Percentiles rank a stretch among this genome's conserved stretches.
phyloP scores from a whole-genome alignment of 2,113 vertebrate species.

The Gopherus flavomarginatus region DNA sequence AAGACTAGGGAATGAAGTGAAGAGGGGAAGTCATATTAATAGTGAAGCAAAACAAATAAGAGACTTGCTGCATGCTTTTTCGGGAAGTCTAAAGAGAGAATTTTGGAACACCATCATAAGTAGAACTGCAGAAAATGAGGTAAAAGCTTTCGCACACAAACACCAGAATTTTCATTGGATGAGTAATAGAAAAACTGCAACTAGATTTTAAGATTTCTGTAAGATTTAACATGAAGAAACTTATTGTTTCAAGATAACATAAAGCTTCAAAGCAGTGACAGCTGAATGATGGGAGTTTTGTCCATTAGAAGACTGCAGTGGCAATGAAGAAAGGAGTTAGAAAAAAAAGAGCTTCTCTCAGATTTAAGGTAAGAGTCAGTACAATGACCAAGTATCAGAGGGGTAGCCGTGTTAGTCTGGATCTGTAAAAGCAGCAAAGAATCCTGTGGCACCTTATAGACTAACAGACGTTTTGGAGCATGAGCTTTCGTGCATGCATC shows the following conservation, averaged over 20 bases:
- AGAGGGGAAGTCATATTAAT: not conserved
- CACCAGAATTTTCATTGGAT: not conserved
- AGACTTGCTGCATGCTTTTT: not conserved
- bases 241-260: not conserved
- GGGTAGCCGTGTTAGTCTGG: too few relatives aligned
- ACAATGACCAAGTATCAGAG: too few relatives aligned
- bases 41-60: not conserved
- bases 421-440: too few relatives aligned
- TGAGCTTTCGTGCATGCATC: too few relatives aligned
- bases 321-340: not conserved
- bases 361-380: too few relatives aligned
- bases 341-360: not conserved
- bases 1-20: not conserved
- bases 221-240: not conserved
- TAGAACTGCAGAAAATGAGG: not conserved
- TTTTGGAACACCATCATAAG: not conserved
- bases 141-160: not conserved
- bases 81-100: not conserved
- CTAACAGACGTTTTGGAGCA: too few relatives aligned
- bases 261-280: not conserved
- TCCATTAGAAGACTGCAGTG: not conserved
- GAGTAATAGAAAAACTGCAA: not conserved
- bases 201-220: not conserved
- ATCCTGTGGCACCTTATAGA: too few relatives aligned
- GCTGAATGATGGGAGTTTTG: too few relatives aligned